phyloP scores from a whole-genome alignment of 2,113 vertebrate species.

The Equus quagga region DNA sequence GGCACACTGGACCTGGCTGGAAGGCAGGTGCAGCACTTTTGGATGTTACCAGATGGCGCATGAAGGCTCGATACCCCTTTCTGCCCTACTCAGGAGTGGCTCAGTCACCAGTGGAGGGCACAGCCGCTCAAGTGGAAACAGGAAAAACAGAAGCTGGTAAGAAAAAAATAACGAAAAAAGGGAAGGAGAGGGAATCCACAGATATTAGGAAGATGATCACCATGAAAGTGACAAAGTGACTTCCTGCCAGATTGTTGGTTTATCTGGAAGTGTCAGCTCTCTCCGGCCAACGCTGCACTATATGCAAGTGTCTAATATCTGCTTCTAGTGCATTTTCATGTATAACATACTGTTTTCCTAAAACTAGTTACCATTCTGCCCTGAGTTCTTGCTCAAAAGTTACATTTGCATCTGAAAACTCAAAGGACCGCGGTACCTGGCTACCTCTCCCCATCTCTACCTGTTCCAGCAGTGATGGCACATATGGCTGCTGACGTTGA shows the following conservation, averaged over 20 bases:
- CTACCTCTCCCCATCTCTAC: background rate
- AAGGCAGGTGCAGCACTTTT: background rate
- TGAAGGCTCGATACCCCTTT: background rate
- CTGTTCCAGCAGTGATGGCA: background rate
- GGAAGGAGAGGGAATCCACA: background rate
- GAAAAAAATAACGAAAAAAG: background rate
- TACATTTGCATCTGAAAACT: background rate
- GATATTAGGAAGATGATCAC: background rate
- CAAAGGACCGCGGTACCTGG: background rate
- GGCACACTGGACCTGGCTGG: background rate
- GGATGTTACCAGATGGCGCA: background rate
- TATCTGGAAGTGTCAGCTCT: background rate
- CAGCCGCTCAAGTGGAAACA: background rate
- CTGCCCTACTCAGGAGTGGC: background rate
- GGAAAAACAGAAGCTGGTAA: background rate
- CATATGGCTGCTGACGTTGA: background rate
- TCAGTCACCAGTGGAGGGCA: background rate
- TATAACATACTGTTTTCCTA: background rate
- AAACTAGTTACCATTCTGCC: background rate
- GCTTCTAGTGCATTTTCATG: background rate
- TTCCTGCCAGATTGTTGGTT: background rate
- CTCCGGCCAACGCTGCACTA: background rate
- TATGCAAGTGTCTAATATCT: background rate
- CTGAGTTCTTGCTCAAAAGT: slow-evolving; percentile 16
- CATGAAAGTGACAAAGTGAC: background rate